Evolutionary conservation across 2,113 vertebrate species (phyloP), one percentile per base, ranked within the genome.

Genomic region (Carassius auratus): DNA sequence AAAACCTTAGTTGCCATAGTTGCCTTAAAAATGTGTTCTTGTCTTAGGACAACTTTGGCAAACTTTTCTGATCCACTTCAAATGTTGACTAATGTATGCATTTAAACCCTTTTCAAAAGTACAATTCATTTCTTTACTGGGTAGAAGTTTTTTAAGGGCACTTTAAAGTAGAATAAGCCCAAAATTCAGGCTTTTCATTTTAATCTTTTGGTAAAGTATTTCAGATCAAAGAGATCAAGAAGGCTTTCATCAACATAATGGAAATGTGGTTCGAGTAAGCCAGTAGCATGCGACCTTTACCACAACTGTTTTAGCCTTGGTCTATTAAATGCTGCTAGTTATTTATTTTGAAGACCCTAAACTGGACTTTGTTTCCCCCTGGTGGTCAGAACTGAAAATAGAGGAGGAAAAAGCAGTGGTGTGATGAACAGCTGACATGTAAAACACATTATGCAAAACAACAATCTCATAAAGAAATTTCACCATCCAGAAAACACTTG

Each of bases 361-460:
- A 21, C 45, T 71, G 74, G 30, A 33, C 55, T 78, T 12, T 85
- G 83, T 76, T 85, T 85, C 87, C 85, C 55, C 84, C 87, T 89
- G 76, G 87, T 82, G 78, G 85, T 5, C 64, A 8, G 42, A 80
- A 21, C 7, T 57, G 38, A n/a, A 66, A 62, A 30, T 42, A 45
- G 3, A 26, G 2, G 1, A 17, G 30, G 6, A 52, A 8, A 15
- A 36, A 33, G 62, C 45, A 82, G 36, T 83, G 76, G 61, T 12
- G 83, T 85, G 81, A 86, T 73, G 59, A 79, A 89, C 82, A 83
- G 87, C 89, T 89, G 86, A 91, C 84, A 59, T 81, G 81, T 85
- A 48, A 80, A 76, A 45, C 62, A 83, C 66, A 77, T 55, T 90
- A 90, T 93, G 89, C 91, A 91, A 14, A 10, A 45, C 36, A 73